Conservation (phyloP, 2,113 vertebrate genomes). For the Sorex fumeus region DNA sequence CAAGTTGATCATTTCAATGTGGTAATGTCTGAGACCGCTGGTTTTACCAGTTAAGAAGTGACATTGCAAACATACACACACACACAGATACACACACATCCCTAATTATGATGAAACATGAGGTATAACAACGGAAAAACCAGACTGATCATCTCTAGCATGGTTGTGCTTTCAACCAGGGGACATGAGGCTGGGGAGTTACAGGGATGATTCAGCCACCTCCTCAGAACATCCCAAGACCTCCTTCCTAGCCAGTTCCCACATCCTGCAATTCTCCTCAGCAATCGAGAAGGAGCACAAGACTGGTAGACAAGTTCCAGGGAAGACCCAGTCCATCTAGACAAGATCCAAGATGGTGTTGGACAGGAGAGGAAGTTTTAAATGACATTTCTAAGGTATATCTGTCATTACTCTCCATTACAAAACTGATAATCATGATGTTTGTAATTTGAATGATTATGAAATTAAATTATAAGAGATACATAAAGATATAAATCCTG, state of each 20-base stretch:
- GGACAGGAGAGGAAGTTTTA: background rate
- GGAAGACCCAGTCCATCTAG: no score
- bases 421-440: background rate
- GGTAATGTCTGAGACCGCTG: no score
- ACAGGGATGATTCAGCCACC: no score
- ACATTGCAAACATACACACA: no score
- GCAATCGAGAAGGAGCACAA: background rate
- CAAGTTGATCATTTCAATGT: no score
- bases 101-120: background rate
- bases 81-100: background rate
- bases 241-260: rapidly evolving
- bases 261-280: background rate
- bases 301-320: rapidly evolving
- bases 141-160: background rate
- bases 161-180: background rate
- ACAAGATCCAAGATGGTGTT: no score
- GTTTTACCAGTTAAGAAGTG: no score
- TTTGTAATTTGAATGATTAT: background rate
- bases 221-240: rapidly evolving
- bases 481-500: background rate
- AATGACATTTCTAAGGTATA: background rate
- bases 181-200: background rate
- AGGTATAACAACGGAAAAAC: background rate
- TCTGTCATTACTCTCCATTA: background rate
- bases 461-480: background rate